Base-by-base conservation (phyloP, 2,113 vertebrate genomes). In the Hydrochoerus hydrochaeris region DNA sequence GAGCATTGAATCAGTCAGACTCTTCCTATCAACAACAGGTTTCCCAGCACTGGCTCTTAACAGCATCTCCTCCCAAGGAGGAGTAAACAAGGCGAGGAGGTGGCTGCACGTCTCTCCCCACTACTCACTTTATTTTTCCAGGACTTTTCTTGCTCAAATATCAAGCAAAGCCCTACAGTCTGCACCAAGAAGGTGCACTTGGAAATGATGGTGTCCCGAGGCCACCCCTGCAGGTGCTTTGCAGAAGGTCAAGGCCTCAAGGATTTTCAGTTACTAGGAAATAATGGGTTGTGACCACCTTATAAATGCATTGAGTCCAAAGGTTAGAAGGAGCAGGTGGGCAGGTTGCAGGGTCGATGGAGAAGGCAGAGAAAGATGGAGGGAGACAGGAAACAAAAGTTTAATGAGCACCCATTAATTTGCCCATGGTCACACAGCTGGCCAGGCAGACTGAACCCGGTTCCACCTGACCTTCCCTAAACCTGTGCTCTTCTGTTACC, bases 151-250 rank as follows among this genome's bases (percentile, higher is more conserved):
- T 86, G 85, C 32, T 58, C 57, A 84, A 83, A n/a, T 57, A 60
- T 20, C 67, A 81, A 16, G 3, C 24, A 9, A 60, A 92, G 88
- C 41, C 85, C 67, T 32, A 6, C 19, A 49, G 49, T 52, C 30
- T 75, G 88, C 28, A 73, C 87, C 46, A 30, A 28, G 65, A 1
- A 26, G 95, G 65, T 41, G 80, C 13, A 52, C 30, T 0, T 58
- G 2, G 63, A 58, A 91, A 46, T 32, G 10, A 89, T 0, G 38
- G 5, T 63, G 49, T 0, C 46, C 38, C 10, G 4, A 4, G 0
- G 13, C 19, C 41, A 71, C 57, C 3, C 17, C 82, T 16, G 0
- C 2, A n/a, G 73, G 80, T 5, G 62, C 7, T 67, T n/a, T 35
- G 91, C 44, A 38, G 7, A 81, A 82, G 57, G 86, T 35, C 49